These are phyloP conservation scores for Leptopilina syphax DNA, from an alignment of 2,888 invertebrate species.

Conservation along the genomic window DNA sequence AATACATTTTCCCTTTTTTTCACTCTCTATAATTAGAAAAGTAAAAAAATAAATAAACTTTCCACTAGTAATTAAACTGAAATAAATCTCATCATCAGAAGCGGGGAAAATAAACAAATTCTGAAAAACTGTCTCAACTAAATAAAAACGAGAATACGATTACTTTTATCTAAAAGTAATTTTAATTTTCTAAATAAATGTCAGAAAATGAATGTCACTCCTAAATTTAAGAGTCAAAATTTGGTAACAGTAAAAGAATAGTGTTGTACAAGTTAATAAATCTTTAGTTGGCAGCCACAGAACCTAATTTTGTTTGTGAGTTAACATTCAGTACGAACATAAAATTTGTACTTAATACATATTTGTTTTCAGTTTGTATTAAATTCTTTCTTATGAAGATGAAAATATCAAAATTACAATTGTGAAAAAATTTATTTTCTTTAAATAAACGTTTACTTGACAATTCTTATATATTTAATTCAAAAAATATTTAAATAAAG, in stretches of 20 bases:
- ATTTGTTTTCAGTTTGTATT: too few species aligned
- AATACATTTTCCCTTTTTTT: background rate
- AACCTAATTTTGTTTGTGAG: background rate
- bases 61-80: too few species aligned
- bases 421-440: too few species aligned
- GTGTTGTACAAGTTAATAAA: background rate
- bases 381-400: too few species aligned
- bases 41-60: too few species aligned
- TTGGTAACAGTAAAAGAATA: background rate
- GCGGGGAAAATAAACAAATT: too few species aligned
- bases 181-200: background rate
- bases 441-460: too few species aligned
- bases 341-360: background rate
- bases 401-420: background rate
- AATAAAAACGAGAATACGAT: too few species aligned
- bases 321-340: background rate
- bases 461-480: too few species aligned
- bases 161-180: background rate
- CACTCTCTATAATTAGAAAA: background rate
- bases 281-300: slow-evolving; percentile 27
- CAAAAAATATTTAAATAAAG: too few species aligned
- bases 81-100: too few species aligned
- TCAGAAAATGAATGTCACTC: background rate
- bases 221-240: background rate
- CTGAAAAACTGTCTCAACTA: too few species aligned